These are phyloP conservation scores for Eurypyga helias DNA, from an alignment of 2,113 vertebrate species.

Conservation along the genomic window DNA sequence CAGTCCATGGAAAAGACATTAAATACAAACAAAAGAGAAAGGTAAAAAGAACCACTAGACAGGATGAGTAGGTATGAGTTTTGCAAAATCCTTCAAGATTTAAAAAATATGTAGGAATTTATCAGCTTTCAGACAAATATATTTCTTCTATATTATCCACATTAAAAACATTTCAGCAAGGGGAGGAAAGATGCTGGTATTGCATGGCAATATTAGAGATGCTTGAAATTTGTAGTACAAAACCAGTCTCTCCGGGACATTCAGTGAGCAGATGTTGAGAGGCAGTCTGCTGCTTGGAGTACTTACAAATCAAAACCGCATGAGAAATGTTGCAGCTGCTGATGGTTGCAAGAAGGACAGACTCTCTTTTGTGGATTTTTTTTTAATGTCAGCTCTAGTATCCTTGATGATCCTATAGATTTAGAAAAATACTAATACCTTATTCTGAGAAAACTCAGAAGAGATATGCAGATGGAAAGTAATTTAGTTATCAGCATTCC, in stretches of 20 bases:
- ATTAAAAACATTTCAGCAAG: not conserved
- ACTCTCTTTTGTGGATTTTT: not conserved
- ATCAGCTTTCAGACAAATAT: not conserved
- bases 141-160: not conserved
- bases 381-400: not conserved
- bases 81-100: not conserved
- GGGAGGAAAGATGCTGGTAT: not conserved
- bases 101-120: not conserved
- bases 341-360: not conserved
- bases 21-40: not conserved
- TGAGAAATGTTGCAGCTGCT: not conserved
- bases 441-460: not conserved
- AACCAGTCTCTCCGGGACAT: not conserved
- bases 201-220: not conserved
- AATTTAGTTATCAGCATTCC: not conserved
- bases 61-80: not conserved
- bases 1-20: not conserved
- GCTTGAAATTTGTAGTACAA: not conserved
- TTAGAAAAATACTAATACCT: not conserved
- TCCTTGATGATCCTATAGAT: not conserved
- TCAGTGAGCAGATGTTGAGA: slow-evolving; percentile 29
- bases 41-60: not conserved
- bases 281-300: slow-evolving; percentile 7
- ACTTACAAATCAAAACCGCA: not conserved
- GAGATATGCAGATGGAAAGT: not conserved